phyloP scores from a whole-genome alignment of 2,888 invertebrate genomes.

The Coleophora deauratella region DNA sequence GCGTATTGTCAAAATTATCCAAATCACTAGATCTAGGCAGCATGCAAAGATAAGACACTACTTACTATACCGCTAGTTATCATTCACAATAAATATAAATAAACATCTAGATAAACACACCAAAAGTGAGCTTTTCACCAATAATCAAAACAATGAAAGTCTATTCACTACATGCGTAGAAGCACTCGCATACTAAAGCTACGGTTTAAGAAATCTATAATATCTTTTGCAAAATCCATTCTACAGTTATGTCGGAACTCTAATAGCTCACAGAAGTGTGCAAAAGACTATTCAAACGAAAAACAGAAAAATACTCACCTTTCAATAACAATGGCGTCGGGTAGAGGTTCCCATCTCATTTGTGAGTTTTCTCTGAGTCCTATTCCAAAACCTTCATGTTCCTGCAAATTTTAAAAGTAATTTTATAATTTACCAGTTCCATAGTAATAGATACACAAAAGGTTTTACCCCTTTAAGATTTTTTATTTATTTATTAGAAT shows the following conservation, averaged over 20 bases:
- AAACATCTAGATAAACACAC: conserved; percentile 3
- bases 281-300: too few relatives aligned
- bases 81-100: conserved; percentile 6
- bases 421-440: not conserved
- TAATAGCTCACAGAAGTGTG: too few relatives aligned
- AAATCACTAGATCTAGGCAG: conserved; percentile 54
- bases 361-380: conserved; percentile 78
- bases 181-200: conserved; percentile 28
- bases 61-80: conserved; percentile 38
- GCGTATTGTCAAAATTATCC: conserved; percentile 52
- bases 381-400: conserved; percentile 80
- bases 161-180: conserved; percentile 23
- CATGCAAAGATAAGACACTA: conserved; percentile 66
- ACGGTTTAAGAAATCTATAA: not conserved
- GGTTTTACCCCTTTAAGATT: too few relatives aligned
- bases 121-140: not conserved
- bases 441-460: too few relatives aligned
- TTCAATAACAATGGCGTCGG: conserved; percentile 33
- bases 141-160: conserved; percentile 7
- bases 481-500: too few relatives aligned
- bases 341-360: conserved; percentile 76
- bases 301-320: too few relatives aligned
- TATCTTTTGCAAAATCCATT: conserved; percentile 1
- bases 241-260: too few relatives aligned
- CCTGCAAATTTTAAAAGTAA: conserved; percentile 57